Evolutionary conservation across 1,140 invertebrate genomes (phyloP).

Genomic region (Drosophila prosaltans): DNA sequence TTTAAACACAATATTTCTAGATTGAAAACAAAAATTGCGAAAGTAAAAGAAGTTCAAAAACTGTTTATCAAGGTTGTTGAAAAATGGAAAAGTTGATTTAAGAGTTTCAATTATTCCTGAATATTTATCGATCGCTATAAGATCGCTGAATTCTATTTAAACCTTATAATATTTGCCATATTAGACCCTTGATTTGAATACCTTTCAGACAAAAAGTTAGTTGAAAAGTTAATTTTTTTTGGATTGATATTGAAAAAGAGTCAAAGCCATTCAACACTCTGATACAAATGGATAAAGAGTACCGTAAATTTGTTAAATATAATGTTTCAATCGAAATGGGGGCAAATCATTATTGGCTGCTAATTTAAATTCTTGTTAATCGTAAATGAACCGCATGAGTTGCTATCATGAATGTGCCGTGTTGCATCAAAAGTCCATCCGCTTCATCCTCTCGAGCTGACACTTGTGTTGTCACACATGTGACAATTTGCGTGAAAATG

Average conservation of each 20-base stretch:
- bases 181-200: too few relatives aligned
- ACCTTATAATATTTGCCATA: too few relatives aligned
- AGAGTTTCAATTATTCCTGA: too few relatives aligned
- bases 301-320: slow-evolving; percentile 17
- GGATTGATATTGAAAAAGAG: slow-evolving; percentile 64
- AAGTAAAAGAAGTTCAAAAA: too few relatives aligned
- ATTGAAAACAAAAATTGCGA: too few relatives aligned
- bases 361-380: slow-evolving; percentile 76
- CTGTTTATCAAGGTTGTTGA: too few relatives aligned
- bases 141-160: too few relatives aligned
- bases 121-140: too few relatives aligned
- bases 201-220: too few relatives aligned
- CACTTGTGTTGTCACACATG: slow-evolving; percentile 12
- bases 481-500: not conserved
- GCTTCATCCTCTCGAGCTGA: not conserved
- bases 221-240: too few relatives aligned
- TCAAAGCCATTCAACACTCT: slow-evolving; percentile 54
- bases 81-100: too few relatives aligned
- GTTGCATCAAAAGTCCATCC: slow-evolving; percentile 12
- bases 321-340: slow-evolving; percentile 20
- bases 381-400: slow-evolving; percentile 51
- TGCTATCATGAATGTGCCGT: slow-evolving; percentile 20
- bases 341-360: slow-evolving; percentile 41
- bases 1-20: too few relatives aligned
- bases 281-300: slow-evolving; percentile 22